Evolutionary conservation across 2,797 vertebrate species (phyloP).

Genomic region (Myotis vivesi): DNA sequence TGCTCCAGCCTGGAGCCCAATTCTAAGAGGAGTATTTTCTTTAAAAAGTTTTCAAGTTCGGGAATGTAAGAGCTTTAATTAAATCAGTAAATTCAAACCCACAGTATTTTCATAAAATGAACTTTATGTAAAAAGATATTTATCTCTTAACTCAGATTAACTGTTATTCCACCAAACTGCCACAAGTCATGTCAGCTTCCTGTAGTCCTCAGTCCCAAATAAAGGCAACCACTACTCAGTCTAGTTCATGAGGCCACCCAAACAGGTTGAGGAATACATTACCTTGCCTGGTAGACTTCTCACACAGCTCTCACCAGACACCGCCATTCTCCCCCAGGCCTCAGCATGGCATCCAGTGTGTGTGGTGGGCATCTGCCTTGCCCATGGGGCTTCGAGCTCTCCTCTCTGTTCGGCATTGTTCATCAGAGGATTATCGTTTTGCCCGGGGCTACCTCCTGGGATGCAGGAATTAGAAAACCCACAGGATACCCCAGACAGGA

Average conservation of each 20-base stretch:
- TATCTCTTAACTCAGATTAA: neutral
- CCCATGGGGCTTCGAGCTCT: neutral
- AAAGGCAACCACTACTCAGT: neutral
- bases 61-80: neutral
- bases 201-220: neutral
- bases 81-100: conserved; percentile 7
- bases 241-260: neutral
- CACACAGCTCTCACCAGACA: neutral
- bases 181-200: neutral
- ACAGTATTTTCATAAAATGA: neutral
- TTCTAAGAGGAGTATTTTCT: neutral
- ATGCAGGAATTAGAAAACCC: neutral
- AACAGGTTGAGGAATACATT: no score
- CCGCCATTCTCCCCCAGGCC: neutral
- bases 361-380: neutral
- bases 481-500: neutral
- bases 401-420: neutral
- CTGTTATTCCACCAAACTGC: neutral
- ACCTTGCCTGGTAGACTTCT: neutral
- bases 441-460: neutral
- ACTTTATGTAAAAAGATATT: neutral
- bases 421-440: neutral
- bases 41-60: neutral
- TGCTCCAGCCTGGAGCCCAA: neutral
- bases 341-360: neutral